These are phyloP conservation scores for Esox lucius DNA, from an alignment of 2,797 vertebrate genomes.

Conservation along the genomic window DNA sequence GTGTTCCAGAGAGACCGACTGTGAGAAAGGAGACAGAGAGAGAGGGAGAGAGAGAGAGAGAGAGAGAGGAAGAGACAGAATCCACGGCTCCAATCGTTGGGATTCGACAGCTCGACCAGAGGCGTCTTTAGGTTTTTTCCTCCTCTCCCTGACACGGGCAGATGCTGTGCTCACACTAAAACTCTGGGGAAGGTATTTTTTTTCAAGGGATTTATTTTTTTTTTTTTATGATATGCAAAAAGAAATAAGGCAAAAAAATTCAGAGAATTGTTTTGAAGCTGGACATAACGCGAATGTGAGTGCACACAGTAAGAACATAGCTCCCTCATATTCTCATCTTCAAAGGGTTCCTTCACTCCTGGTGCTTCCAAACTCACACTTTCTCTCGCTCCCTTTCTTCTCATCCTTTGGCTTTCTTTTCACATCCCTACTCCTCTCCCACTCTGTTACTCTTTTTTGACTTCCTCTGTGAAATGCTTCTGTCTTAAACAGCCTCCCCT, in stretches of 20 bases:
- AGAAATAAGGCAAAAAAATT: conserved; percentile 28
- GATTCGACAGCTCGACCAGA: conserved; percentile 58
- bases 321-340: conserved; percentile 57
- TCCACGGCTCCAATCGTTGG: background rate
- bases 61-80: background rate
- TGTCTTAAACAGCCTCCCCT: conserved; percentile 32
- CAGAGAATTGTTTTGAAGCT: conserved; percentile 41
- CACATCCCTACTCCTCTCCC: conserved; percentile 41
- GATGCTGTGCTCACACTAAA: conserved; percentile 40
- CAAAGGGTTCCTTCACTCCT: conserved; percentile 44
- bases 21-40: background rate
- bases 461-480: conserved; percentile 14
- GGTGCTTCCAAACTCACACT: conserved; percentile 50
- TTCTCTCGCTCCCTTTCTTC: conserved; percentile 18
- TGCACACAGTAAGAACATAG: conserved; percentile 52
- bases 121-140: conserved; percentile 41
- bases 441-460: conserved; percentile 14
- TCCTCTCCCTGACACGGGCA: conserved; percentile 26
- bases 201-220: conserved; percentile 40
- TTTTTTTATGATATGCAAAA: conserved; percentile 49
- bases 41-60: background rate
- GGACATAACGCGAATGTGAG: conserved; percentile 46
- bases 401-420: background rate
- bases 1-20: background rate
- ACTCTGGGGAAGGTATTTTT: conserved; percentile 34